Evolutionary conservation across 2,888 invertebrate genomes (phyloP).

Genomic region (Napeogenes sylphis): DNA sequence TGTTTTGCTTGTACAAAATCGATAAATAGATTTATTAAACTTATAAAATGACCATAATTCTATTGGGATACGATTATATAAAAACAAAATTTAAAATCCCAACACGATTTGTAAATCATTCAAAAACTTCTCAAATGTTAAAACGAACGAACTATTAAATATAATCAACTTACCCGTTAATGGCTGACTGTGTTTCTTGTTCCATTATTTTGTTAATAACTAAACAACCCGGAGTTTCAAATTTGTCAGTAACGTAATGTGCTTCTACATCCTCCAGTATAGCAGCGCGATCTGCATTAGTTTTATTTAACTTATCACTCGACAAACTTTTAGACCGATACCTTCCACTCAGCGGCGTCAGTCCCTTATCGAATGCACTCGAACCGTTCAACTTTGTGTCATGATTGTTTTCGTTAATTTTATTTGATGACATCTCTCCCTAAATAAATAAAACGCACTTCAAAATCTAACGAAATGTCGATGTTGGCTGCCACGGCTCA

Average conservation of each 20-base stretch:
- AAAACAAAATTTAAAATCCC: too few species aligned
- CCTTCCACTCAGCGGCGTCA: slow-evolving; percentile 58
- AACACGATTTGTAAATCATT: too few species aligned
- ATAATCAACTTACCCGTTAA: slow-evolving; percentile 52
- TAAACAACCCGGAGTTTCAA: slow-evolving; percentile 69
- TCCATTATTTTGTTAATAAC: slow-evolving; percentile 56
- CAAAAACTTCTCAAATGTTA: background rate
- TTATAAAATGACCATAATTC: too few species aligned
- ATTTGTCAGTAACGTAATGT: slow-evolving; percentile 59
- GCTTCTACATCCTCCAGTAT: slow-evolving; percentile 69
- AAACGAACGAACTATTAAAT: background rate
- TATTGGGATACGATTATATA: too few species aligned
- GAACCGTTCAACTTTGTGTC: slow-evolving; percentile 65
- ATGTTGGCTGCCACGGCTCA: slow-evolving; percentile 53
- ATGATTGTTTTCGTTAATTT: slow-evolving; percentile 61
- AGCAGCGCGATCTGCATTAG: slow-evolving; percentile 66
- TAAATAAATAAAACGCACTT: slow-evolving; percentile 50
- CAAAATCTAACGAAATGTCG: slow-evolving; percentile 36
- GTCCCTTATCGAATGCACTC: slow-evolving; percentile 61
- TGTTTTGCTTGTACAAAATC: too few species aligned
- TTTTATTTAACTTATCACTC: slow-evolving; percentile 71
- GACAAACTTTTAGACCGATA: slow-evolving; percentile 72
- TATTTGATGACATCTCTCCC: slow-evolving; percentile 67
- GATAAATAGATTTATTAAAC: too few species aligned
- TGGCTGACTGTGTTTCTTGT: slow-evolving; percentile 42